Base-by-base conservation (phyloP, 2,888 invertebrate species). In the Cerceris rybyensis region DNA sequence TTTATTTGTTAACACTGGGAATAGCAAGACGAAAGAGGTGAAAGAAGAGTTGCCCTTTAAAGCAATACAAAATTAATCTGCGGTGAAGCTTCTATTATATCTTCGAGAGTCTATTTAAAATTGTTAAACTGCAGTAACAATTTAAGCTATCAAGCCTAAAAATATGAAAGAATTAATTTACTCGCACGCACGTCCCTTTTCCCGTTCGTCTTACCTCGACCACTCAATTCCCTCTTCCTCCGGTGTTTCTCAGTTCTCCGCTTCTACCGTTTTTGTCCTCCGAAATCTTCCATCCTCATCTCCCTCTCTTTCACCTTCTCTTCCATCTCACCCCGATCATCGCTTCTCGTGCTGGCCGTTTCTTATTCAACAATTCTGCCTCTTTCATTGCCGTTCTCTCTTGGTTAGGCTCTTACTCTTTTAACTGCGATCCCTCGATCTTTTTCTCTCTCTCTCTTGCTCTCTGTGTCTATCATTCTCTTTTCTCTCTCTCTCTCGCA, bases 401-500 rank as follows among this genome's bases (percentile, higher is more conserved):
- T 64, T 57, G 63, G 14, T 50, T 17, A 28, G 43, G 42, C 74
- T 76, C 77, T 77, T 77, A 76, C 65, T 77, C 77, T 28, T 28
- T 28, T 28, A 28, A 4, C 28, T 28, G 28, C 65, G 46, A 64
- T 60, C 64, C 64, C 75, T 69, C 64, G 43, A 43, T 61, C 42
- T 57, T 65, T 63, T 52, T 58, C 46, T 52, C 52, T 52, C 14
- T 59, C 75, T 70, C 70, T n/a, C 67, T 75, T 78, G 0, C 70
- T 76, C 63, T 70, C 67, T 73, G 55, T 54, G 61, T 75, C 64
- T 65, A 70, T 16, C 28, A n/a, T 49, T 49, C 55, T n/a, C 60
- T 42, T 16, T 49, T 49, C 55, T n/a, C 60, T 42, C 58, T 50
- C 69, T n/a, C 50, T 46, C 39, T 65, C 50, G 49, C 70, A 61